Evolutionary conservation across 2,888 invertebrate genomes (phyloP), one percentile per base, ranked within the genome.

Genomic region (Alviniconcha strummeri): DNA sequence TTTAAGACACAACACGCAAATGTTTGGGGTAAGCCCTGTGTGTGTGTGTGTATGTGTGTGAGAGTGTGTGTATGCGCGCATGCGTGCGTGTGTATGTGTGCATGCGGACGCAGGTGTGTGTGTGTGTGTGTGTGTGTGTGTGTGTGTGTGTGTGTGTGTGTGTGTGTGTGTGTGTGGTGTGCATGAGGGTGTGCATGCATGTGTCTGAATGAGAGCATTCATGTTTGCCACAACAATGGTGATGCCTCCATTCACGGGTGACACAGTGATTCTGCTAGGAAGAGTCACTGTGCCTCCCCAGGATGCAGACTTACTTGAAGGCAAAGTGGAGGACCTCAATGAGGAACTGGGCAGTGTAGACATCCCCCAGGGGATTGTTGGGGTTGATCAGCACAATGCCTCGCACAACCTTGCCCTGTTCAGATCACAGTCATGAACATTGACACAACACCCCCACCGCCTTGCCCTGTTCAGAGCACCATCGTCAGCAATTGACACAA

Each of bases 331-430:
- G 90, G 2, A 91, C 82, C 19, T 84, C 86, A 4, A 88, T 82
- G n/a, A 92, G 84, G 56, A 91, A 84, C 72, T 88, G 82, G 67
- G 88, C 83, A 4, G 88, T 86, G 82, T 90, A 90, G 11, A 90
- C 88, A 69, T 88, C 88, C 17, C 92, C 93, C 5, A 90, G 85
- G 6, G 93, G 92, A 82, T 92, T 92, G 86, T 90, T 88, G 2
- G 93, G 92, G 81, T 91, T 92, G 78, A 91, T 87, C 9, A 93
- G 76, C 19, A 91, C 81, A 13, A 93, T 84, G 74, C 89, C 92
- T 11, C 88, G 84, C 7, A 92, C 90, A 4, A 75, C 82, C 78
- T 90, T 87, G 9, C 91, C 90, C 91, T 92, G 84, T 57, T 36
- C 15, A 74, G 7, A 15, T 15, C 55, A 69, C 52, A 15, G 17